Evolutionary conservation across 2,888 invertebrate genomes (phyloP).

Genomic region (Zhuqinia jingwanae): DNA sequence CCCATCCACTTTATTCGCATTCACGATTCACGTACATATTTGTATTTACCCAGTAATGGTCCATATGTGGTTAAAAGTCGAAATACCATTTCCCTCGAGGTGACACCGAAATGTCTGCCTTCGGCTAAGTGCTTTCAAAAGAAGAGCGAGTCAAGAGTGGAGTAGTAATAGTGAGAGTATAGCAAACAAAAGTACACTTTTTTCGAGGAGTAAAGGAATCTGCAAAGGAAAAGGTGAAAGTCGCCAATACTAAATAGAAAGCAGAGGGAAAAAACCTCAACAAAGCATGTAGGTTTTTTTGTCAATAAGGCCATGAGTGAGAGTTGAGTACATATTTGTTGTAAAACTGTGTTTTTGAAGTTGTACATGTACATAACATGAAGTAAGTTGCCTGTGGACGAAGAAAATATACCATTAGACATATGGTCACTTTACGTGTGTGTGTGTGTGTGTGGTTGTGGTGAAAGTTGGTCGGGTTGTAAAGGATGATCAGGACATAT

Average conservation of each 20-base stretch:
- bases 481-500: no score
- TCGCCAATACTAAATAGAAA: constrained; percentile 15
- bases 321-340: neutral
- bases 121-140: constrained; percentile 61
- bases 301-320: neutral
- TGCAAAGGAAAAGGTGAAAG: constrained; percentile 41
- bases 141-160: neutral
- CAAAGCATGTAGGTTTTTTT: constrained; percentile 10
- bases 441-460: no score
- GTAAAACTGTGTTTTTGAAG: neutral
- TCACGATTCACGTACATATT: constrained; percentile 40
- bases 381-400: no score
- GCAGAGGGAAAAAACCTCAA: neutral
- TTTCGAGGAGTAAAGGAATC: neutral
- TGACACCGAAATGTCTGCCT: constrained; percentile 65
- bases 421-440: no score
- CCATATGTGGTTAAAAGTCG: constrained; percentile 65
- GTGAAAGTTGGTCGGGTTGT: neutral
- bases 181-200: neutral
- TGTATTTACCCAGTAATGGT: constrained; percentile 46
- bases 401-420: no score
- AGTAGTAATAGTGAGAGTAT: constrained; percentile 24
- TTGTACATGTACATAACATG: neutral
- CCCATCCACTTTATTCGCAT: constrained; percentile 45
- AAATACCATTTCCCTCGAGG: constrained; percentile 64